Evolutionary conservation across 2,113 vertebrate species (phyloP).

Genomic region (sheep (Ovis aries)): ARS-UI_Ramb_v3.0 NC_056057.1:104061001-104061500

Average conservation of each 20-base stretch:
- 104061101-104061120: not conserved
- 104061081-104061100: not conserved
- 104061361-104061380: not conserved
- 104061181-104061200: not conserved
- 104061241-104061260: no score
- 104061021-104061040: not conserved
- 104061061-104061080: not conserved
- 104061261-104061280: not conserved
- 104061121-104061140: not conserved
- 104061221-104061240: fast-evolving
- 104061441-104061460: not conserved
- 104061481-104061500: not conserved
- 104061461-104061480: not conserved
- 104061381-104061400: not conserved
- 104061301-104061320: not conserved
- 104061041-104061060: not conserved
- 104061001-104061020: not conserved
- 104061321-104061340: not conserved
- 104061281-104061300: not conserved
- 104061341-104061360: not conserved
- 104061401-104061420: not conserved
- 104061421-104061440: not conserved
- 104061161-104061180: not conserved
- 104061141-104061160: not conserved
- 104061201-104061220: not conserved